phyloP scores from a whole-genome alignment of 2,888 invertebrate genomes.

The Myathropa florea region DNA sequence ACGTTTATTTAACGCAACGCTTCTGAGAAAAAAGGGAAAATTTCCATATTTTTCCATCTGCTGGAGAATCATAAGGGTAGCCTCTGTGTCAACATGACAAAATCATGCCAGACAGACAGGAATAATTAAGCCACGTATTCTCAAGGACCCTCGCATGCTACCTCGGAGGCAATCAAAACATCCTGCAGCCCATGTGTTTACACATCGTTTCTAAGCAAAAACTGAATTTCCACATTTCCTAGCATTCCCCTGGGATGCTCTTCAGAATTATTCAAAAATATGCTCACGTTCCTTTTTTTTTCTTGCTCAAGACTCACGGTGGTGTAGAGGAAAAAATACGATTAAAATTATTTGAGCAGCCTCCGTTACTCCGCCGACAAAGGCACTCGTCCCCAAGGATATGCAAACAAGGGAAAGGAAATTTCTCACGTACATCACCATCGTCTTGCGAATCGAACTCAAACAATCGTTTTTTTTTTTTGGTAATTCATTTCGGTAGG shows the following conservation, averaged over 20 bases:
- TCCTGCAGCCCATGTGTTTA: constrained; percentile 16
- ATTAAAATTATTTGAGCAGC: background rate
- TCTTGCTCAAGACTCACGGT: background rate
- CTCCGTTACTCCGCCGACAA: background rate
- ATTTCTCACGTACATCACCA: constrained; percentile 52
- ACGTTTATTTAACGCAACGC: background rate
- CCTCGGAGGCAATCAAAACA: constrained; percentile 27
- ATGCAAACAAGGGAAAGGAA: constrained; percentile 10
- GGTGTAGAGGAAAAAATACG: background rate
- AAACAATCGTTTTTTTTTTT: constrained; percentile 48
- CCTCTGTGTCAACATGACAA: background rate
- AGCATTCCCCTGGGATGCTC: background rate
- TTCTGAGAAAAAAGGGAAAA: background rate
- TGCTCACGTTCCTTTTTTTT: background rate
- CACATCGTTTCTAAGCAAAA: constrained; percentile 21
- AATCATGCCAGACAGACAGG: constrained; percentile 11
- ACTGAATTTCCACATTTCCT: constrained; percentile 1
- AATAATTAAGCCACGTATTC: constrained; percentile 21
- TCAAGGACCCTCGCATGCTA: background rate
- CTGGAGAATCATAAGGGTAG: background rate
- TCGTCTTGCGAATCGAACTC: constrained; percentile 42
- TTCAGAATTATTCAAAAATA: background rate
- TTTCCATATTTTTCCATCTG: background rate
- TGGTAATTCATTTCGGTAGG: constrained; percentile 34
- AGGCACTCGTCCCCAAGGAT: constrained; percentile 1